phyloP scores from a whole-genome alignment of 2,888 invertebrate genomes.

The Agriopis marginaria region DNA sequence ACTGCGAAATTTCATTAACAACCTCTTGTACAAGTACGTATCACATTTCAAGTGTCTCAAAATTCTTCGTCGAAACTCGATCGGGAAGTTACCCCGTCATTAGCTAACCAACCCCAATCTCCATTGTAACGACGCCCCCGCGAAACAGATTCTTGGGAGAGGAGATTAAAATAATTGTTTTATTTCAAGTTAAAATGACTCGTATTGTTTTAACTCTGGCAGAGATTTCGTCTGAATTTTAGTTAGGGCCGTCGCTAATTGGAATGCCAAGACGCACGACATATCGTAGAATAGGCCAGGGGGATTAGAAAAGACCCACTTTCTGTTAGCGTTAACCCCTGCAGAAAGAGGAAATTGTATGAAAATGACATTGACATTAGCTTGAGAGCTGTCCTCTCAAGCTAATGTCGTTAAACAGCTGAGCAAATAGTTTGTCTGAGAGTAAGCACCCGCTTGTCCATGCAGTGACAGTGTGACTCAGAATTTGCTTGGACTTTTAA shows the following conservation, averaged over 20 bases:
- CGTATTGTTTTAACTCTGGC: conserved; percentile 31
- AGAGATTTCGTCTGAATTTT: conserved; percentile 14
- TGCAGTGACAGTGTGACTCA: too few relatives aligned
- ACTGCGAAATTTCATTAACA: conserved; percentile 20
- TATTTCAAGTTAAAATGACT: conserved; percentile 29
- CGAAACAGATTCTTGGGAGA: conserved; percentile 23
- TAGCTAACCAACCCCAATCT: conserved; percentile 44
- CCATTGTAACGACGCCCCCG: conserved; percentile 36
- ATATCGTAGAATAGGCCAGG: too few relatives aligned
- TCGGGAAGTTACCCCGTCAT: conserved; percentile 35
- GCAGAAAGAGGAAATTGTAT: too few relatives aligned
- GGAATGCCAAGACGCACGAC: neutral
- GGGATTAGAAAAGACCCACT: too few relatives aligned
- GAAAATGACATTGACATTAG: too few relatives aligned
- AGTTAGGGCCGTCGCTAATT: neutral
- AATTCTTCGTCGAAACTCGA: conserved; percentile 29
- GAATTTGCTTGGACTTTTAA: too few relatives aligned
- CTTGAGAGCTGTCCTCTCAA: too few relatives aligned
- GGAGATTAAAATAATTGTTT: conserved; percentile 36
- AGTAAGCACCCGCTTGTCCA: too few relatives aligned
- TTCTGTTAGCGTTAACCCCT: too few relatives aligned
- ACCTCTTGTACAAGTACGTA: conserved; percentile 7
- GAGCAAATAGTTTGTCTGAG: too few relatives aligned
- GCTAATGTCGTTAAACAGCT: too few relatives aligned
- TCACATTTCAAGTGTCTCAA: conserved; percentile 10